Evolutionary conservation across 2,797 vertebrate species (phyloP), one percentile per base, ranked within the genome.

Genomic region (Lepidocolaptes lacrymiger): DNA sequence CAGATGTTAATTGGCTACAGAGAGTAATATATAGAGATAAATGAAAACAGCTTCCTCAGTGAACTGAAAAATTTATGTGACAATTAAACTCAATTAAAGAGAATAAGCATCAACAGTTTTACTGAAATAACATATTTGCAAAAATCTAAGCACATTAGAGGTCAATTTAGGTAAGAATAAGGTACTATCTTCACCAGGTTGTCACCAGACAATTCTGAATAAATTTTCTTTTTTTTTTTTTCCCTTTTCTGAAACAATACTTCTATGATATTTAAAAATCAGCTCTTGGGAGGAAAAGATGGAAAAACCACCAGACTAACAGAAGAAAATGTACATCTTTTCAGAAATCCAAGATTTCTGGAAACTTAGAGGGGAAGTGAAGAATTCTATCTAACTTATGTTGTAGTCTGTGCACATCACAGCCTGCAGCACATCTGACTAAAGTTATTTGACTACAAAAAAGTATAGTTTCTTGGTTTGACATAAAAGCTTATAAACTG

Each of bases 41-140:
- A 74, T 26, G 41, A 74, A 79, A 91, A 89, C 10, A 43, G 36
- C 83, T 94, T 91, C 66, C 64, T 69, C 51, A 30, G 37, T 46
- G 86, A 94, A 58, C 28, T 73, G 34, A 89, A 85, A 95, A 94
- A 95, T 8, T 7, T 46, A 85, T 54, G 21, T 24, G 67, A 41
- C 86, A 94, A 96, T 94, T 96, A 94, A 91, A 88, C 30, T 59
- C 63, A 54, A 62, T 96, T 93, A 78, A 83, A 85, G n/a, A 88
- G 63, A 91, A 96, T 75, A 96, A 97, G 89, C 58, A 93, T 34
- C 54, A 44, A 84, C 1, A 39, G 43, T 64, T 95, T 85, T n/a
- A 67, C 56, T 76, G 77, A 92, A 94, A 84, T 49, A 77, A 48
- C 2, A 19, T 74, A 59, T 86, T 24, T 78, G 41, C 22, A 87